Conservation (phyloP, 2,113 vertebrate genomes). For the Andinoacara biseriatus region DNA sequence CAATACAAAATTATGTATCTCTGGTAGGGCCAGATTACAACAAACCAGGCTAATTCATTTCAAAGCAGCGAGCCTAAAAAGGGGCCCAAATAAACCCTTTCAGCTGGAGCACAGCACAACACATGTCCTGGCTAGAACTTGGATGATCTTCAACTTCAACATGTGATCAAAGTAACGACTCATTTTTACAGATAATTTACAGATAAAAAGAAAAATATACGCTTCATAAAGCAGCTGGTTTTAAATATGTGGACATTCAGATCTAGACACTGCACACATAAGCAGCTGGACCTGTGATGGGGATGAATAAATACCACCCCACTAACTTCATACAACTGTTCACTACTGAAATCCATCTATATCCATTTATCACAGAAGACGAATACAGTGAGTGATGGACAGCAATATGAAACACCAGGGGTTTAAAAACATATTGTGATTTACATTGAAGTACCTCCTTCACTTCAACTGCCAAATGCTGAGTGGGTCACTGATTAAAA, state of each 20-base stretch:
- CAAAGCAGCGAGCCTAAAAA: not conserved
- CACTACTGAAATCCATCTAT: no score
- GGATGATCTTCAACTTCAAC: not conserved
- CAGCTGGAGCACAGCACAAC: not conserved
- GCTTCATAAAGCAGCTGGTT: accelerated
- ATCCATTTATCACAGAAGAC: no score
- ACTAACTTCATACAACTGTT: no score
- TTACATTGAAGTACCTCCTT: not conserved
- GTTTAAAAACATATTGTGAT: not conserved
- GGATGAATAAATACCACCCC: no score
- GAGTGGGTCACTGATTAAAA: not conserved
- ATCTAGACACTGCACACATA: no score
- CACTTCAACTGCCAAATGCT: not conserved
- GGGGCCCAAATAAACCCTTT: not conserved
- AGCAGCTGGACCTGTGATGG: no score
- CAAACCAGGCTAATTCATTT: not conserved
- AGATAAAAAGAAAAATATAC: not conserved
- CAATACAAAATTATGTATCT: not conserved
- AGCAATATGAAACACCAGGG: no score
- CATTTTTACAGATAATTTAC: not conserved
- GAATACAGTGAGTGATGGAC: no score
- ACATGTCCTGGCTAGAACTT: accelerated
- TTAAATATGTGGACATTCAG: not conserved
- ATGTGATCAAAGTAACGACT: not conserved
- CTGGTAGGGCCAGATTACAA: not conserved